A percentile compares a stretch with the other conserved stretches of the same genome.
Evolutionary conservation across 2,797 vertebrate species (phyloP).

Genomic region (Alcedo atthis): DNA sequence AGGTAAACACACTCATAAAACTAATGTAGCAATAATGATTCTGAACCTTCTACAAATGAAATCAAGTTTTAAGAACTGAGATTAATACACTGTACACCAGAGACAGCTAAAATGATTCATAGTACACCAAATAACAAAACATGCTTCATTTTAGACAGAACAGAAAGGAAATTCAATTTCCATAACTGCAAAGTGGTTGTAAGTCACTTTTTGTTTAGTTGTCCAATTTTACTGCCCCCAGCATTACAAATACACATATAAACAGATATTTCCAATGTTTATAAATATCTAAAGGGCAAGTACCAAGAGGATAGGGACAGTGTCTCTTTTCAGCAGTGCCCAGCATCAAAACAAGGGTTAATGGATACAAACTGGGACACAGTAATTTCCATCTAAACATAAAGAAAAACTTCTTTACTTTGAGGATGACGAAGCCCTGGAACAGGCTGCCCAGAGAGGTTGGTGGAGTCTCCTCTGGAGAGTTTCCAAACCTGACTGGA

Average conservation of each 20-base stretch:
- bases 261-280: background rate
- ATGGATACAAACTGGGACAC: background rate
- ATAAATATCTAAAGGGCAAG: background rate
- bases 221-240: background rate
- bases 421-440: background rate
- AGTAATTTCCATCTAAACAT: background rate
- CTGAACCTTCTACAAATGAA: background rate
- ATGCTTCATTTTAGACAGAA: background rate
- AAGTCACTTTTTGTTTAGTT: background rate
- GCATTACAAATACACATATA: background rate
- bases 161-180: background rate
- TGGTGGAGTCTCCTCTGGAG: background rate
- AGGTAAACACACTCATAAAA: background rate
- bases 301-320: background rate
- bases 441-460: background rate
- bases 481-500: background rate
- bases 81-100: background rate
- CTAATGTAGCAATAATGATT: background rate
- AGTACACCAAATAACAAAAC: background rate
- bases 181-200: background rate
- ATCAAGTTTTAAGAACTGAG: background rate
- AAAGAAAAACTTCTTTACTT: background rate
- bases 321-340: background rate
- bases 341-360: background rate
- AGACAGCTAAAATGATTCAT: background rate